phyloP scores from a whole-genome alignment of 2,113 vertebrate genomes.

The Pluvianellus socialis region DNA sequence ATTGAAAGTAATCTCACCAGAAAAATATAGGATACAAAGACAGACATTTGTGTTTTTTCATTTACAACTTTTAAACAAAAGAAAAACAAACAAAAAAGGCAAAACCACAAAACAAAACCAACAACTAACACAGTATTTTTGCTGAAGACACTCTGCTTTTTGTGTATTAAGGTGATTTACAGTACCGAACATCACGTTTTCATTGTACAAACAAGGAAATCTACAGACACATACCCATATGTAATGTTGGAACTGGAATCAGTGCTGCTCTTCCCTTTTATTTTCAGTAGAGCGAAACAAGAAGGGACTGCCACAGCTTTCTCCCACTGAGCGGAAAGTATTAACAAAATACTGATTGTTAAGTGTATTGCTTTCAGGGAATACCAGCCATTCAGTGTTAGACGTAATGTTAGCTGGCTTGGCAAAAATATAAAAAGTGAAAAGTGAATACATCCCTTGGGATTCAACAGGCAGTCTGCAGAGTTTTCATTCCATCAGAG shows the following conservation, averaged over 20 bases:
- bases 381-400: background rate
- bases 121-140: background rate
- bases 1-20: background rate
- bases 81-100: background rate
- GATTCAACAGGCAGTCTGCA: background rate
- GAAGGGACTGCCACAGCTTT: background rate
- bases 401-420: background rate
- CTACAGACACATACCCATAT: background rate
- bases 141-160: background rate
- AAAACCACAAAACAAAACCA: background rate
- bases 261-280: background rate
- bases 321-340: background rate
- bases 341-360: slow-evolving; percentile 15
- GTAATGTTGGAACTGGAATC: background rate
- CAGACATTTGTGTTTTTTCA: background rate
- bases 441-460: background rate
- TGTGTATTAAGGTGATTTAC: background rate
- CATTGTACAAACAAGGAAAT: background rate
- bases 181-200: background rate
- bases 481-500: background rate
- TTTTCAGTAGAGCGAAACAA: background rate
- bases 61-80: background rate
- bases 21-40: background rate
- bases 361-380: background rate
- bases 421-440: background rate